These are phyloP conservation scores for Myrmecobius fasciatus DNA, from an alignment of 2,113 vertebrate species.

Conservation along the genomic window DNA sequence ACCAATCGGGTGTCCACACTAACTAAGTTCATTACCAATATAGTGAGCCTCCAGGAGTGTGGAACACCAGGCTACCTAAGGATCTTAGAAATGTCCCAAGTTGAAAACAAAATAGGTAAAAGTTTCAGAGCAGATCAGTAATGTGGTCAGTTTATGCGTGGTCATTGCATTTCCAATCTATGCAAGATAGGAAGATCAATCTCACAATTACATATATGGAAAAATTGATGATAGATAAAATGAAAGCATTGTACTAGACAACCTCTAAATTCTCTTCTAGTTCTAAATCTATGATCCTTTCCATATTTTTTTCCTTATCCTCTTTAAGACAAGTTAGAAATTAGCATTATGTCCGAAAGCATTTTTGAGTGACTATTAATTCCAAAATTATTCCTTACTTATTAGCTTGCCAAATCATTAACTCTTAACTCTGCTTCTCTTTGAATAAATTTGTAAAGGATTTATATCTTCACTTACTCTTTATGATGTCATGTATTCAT, in stretches of 20 bases:
- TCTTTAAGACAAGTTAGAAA: constrained; percentile 52
- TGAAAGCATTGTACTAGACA: neutral
- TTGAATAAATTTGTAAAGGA: constrained; percentile 21
- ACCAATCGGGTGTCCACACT: neutral
- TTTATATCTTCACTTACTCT: constrained; percentile 26
- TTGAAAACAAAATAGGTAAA: neutral
- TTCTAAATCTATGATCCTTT: neutral
- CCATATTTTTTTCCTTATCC: constrained; percentile 43
- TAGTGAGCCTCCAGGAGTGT: neutral
- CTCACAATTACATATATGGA: neutral
- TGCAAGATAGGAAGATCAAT: neutral
- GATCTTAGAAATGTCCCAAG: neutral
- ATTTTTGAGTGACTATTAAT: constrained; percentile 32
- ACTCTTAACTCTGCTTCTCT: neutral
- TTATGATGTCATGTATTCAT: constrained; percentile 35
- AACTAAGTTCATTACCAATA: neutral
- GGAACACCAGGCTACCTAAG: neutral
- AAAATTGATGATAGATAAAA: neutral
- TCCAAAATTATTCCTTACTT: constrained; percentile 29
- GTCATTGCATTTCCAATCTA: neutral
- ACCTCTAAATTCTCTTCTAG: neutral
- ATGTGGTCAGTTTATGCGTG: neutral
- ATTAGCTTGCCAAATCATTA: neutral
- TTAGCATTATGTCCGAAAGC: constrained; percentile 19
- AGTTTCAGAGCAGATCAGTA: neutral